Evolutionary conservation across 2,888 invertebrate species (phyloP), one percentile per base, ranked within the genome.

Genomic region (Clostera curtula): DNA sequence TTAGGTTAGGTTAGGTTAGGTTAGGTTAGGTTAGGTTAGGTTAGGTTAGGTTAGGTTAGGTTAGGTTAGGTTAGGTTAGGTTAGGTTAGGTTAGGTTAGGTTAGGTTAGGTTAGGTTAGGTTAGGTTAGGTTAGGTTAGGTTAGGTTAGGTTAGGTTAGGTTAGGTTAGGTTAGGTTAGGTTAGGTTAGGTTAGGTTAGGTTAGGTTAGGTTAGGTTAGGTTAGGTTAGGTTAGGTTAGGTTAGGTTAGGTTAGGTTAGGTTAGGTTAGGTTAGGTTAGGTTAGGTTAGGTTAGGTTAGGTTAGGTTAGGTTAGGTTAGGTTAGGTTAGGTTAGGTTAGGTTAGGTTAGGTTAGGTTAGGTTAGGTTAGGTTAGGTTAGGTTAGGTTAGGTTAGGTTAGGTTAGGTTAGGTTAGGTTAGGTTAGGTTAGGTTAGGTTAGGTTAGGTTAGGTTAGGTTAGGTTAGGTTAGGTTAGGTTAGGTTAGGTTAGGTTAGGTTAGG

Each of bases 401-500:
- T 34, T 34, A 36, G 40, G 40, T 34, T 34, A 36, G 36, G 34
- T 34, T 35, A 34, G 40, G 40, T 35, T 36, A 40, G 40, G 19
- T 25, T 19, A 27, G 30, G 27, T 24, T 24, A 29, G 25, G 36
- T 33, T 33, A 30, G 36, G 35, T 33, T 33, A 34, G 31, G 30
- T 33, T 34, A 30, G 34, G 34, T 40, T 32, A 32, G 32, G 34
- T 37, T 40, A 32, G 34, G 31, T 40, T 36, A 32, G 34, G 31
- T 40, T 36, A 32, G 36, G 34, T 37, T 36, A 40, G 33, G 36
- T 33, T 40, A 33, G 35, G 35, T 36, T 40, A 36, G 39, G 39
- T 40, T 40, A 34, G 36, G 40, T 40, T 36, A 40, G 36, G 36
- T 40, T 32, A 40, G 34, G 40, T 40, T 40, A 35, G 38, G 34